Base-by-base conservation (phyloP, 2,113 vertebrate species). In the Apodemus speciosus region DNA sequence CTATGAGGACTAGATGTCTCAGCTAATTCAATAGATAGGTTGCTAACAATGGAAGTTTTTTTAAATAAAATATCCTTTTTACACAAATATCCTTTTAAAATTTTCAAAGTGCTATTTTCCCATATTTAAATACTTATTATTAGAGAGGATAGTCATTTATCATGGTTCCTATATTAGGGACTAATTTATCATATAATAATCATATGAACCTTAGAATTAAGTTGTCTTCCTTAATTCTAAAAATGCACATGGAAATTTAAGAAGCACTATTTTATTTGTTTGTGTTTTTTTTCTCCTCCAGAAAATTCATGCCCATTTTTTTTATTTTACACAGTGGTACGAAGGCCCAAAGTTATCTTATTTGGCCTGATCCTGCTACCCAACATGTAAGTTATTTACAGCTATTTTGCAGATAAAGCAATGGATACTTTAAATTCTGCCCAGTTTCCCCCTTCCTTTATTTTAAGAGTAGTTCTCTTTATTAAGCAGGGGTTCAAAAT, bases 391-490 rank as follows among this genome's bases (percentile, higher is more conserved):
- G 56, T 21, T 43, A 35, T 69, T 56, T 38, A 72, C 10, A 81
- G 49, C 38, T 89, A 21, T 66, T 80, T 84, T 75, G 6, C 60
- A 92, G 66, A 76, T 58, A 91, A 76, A 1, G 6, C 51, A 89
- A 92, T 1, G n/a, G 35, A 32, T 90, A 35, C 13, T 90, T 71
- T 53, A 46, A 68, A n/a, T 80, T 32, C 64, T 66, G 21, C 9
- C 66, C 18, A 0, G 20, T 14, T 62, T 58, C 64, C 64, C 49
- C 9, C 35, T 94, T 87, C 93, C 80, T 27, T 91, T 76, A 91
- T 90, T 90, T 96, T 60, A 80, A 89, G 43, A 94, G 51, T 53
- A 95, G 73, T 90, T 94, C 27, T 92, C n/a, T 76, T 92, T 84
- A 85, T n/a, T 38, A 94, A 77, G 68, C 43, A 92, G 56, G 13